Percentiles rank a stretch among this genome's conserved stretches.
Conservation (phyloP, 2,797 vertebrate species). For the Gobionotothen gibberifrons region DNA sequence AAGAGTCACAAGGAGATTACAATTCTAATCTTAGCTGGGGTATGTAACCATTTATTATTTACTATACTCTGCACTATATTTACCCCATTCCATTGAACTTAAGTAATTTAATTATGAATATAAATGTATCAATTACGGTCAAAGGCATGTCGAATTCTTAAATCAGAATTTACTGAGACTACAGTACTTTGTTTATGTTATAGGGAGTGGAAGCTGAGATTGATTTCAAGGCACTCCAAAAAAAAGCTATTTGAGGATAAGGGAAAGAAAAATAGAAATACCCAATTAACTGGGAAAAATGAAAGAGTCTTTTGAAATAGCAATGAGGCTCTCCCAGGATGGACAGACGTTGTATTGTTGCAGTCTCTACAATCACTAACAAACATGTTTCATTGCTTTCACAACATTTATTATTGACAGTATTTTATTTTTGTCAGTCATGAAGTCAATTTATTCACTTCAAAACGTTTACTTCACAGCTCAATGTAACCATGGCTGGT, state of each 20-base stretch:
- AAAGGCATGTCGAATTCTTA: not conserved
- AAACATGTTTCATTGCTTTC: not conserved
- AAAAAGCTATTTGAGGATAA: not conserved
- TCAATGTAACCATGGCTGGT: not conserved
- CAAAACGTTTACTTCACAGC: conserved; percentile 7
- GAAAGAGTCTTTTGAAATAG: no score
- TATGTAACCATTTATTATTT: not conserved
- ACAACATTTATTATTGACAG: not conserved
- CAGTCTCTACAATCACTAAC: not conserved
- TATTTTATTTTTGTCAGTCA: not conserved
- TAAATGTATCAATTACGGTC: not conserved
- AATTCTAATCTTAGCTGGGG: no score
- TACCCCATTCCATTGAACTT: not conserved
- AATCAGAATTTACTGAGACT: not conserved
- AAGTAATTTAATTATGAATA: not conserved
- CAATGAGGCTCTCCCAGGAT: no score
- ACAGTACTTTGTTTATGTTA: not conserved
- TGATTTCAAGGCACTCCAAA: not conserved
- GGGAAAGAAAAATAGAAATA: not conserved
- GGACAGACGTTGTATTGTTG: no score
- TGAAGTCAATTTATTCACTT: conserved; percentile 8
- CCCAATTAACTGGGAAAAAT: no score
- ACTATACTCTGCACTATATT: not conserved
- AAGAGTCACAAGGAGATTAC: no score
- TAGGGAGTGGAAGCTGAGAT: not conserved